These are phyloP conservation scores for Laothoe populi DNA, from an alignment of 2,888 invertebrate species.

Conservation along the genomic window DNA sequence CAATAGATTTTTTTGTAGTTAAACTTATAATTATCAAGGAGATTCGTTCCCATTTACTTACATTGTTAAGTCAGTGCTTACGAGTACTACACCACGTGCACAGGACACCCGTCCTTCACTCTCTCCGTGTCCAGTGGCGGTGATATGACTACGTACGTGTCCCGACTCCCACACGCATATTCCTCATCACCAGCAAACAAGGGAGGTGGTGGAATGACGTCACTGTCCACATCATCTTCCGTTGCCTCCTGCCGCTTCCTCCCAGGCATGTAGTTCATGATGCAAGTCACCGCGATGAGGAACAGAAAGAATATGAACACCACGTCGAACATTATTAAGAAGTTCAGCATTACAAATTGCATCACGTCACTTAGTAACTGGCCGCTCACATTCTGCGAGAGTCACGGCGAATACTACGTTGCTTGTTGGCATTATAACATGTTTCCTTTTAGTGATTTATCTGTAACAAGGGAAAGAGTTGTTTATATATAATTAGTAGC, in stretches of 20 bases:
- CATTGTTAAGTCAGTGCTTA: constrained; percentile 74
- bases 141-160: constrained; percentile 80
- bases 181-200: constrained; percentile 70
- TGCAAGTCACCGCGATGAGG: constrained; percentile 92
- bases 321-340: constrained; percentile 94
- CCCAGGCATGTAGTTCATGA: constrained; percentile 92
- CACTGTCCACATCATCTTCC: constrained; percentile 76
- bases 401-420: background rate
- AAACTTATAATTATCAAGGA: too few species aligned
- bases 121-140: constrained; percentile 70
- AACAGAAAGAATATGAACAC: constrained; percentile 95
- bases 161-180: constrained; percentile 62
- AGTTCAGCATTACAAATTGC: constrained; percentile 94
- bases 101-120: constrained; percentile 77
- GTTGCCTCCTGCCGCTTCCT: constrained; percentile 77
- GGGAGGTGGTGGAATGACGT: constrained; percentile 81
- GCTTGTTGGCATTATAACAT: constrained; percentile 26
- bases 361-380: constrained; percentile 81
- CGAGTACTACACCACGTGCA: constrained; percentile 75
- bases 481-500: background rate
- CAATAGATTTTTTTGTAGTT: too few species aligned
- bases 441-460: background rate
- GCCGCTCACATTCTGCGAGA: constrained; percentile 70
- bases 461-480: constrained; percentile 25
- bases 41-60: constrained; percentile 51